phyloP scores from a whole-genome alignment of 2,113 vertebrate genomes.

The Athene noctua region DNA sequence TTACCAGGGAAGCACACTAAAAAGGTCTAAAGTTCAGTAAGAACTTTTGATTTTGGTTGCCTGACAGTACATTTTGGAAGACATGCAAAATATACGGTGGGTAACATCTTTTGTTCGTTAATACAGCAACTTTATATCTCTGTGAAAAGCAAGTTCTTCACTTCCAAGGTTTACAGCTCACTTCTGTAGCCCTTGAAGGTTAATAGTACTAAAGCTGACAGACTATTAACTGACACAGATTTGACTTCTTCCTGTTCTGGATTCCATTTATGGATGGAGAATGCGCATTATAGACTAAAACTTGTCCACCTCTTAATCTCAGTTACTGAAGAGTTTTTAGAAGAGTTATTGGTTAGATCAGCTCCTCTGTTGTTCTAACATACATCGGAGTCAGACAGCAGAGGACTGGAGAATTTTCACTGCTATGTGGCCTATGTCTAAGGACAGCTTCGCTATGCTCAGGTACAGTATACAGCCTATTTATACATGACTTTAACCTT shows the following conservation, averaged over 20 bases:
- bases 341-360: background rate
- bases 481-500: constrained; percentile 31
- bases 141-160: background rate
- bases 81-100: background rate
- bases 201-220: background rate
- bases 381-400: background rate
- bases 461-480: background rate
- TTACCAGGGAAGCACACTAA: background rate
- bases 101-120: background rate
- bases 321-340: background rate
- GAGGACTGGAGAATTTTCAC: background rate
- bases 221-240: background rate
- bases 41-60: constrained; percentile 11
- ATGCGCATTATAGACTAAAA: background rate
- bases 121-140: background rate
- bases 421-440: background rate
- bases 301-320: background rate
- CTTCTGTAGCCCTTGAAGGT: background rate
- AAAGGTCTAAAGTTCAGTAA: constrained; percentile 16
- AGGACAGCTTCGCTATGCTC: background rate
- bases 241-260: background rate
- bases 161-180: background rate
- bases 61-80: constrained; percentile 1
- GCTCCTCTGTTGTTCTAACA: background rate
- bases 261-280: background rate